Conservation (phyloP, 2,113 vertebrate species). For the Ptyas mucosa region DNA sequence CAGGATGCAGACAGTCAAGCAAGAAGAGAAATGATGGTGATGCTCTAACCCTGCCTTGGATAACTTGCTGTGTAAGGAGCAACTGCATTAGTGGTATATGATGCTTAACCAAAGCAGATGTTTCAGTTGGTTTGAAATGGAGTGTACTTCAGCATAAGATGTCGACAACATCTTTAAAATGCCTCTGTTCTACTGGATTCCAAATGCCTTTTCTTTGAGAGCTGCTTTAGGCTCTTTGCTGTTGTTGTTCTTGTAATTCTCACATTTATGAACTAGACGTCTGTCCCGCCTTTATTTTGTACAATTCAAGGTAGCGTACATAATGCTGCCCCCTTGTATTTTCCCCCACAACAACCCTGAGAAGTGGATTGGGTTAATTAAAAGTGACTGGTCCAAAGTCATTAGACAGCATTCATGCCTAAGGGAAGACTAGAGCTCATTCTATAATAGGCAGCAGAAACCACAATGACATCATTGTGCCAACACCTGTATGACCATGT, state of each 20-base stretch:
- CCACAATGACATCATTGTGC: background rate
- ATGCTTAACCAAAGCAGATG: background rate
- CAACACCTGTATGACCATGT: background rate
- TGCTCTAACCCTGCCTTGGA: background rate
- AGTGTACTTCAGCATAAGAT: fast-evolving
- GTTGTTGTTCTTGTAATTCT: background rate
- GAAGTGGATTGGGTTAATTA: background rate
- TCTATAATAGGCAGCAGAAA: background rate
- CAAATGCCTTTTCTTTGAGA: slow-evolving; percentile 31
- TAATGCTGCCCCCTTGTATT: background rate
- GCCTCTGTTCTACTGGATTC: slow-evolving; percentile 29
- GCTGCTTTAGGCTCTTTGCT: slow-evolving; percentile 1
- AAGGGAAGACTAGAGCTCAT: background rate
- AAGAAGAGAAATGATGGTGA: background rate
- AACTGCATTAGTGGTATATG: background rate
- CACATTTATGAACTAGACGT: background rate
- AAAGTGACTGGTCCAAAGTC: background rate
- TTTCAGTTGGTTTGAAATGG: background rate
- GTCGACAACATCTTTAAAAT: background rate
- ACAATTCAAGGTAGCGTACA: background rate
- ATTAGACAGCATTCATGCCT: background rate
- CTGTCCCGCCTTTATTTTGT: background rate
- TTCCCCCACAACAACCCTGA: background rate
- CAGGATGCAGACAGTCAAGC: background rate
- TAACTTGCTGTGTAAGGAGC: background rate